These are phyloP conservation scores for Metaphire vulgaris DNA, from an alignment of 1,140 invertebrate genomes.

Conservation along the genomic window DNA sequence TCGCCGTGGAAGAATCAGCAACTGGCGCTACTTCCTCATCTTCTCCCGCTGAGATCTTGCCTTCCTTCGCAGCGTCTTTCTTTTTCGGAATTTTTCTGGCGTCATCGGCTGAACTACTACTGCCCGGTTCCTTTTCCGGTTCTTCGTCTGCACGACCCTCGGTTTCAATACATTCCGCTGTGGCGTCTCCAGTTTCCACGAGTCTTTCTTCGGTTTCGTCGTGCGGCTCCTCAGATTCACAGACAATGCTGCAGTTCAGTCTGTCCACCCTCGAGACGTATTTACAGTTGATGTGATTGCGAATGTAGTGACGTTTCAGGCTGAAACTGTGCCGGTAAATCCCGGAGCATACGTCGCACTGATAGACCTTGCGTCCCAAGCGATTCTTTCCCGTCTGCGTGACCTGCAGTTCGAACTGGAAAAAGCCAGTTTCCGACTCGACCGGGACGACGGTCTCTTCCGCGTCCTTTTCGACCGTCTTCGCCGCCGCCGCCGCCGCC, in stretches of 20 bases:
- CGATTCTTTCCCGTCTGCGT: neutral
- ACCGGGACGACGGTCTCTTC: neutral
- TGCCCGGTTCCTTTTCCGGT: neutral
- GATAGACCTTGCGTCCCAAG: conserved; percentile 48
- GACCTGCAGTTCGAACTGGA: neutral
- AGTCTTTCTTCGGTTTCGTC: neutral
- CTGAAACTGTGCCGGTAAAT: conserved; percentile 56
- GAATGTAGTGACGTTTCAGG: conserved; percentile 57
- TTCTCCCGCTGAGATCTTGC: neutral
- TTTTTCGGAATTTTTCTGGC: neutral
- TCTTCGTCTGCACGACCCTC: too few relatives aligned
- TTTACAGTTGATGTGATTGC: conserved; percentile 56
- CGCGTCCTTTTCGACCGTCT: neutral
- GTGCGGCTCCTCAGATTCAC: neutral
- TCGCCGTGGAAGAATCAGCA: neutral
- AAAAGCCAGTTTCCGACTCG: neutral
- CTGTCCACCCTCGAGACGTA: conserved; percentile 53
- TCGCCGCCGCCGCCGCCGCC: neutral
- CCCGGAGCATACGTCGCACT: conserved; percentile 56
- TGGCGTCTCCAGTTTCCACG: neutral
- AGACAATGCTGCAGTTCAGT: conserved; percentile 42
- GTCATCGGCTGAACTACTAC: neutral
- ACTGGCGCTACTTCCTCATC: neutral
- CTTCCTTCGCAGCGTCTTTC: neutral
- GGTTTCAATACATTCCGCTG: neutral